These are phyloP conservation scores for Marmota monax DNA, from an alignment of 2,113 vertebrate species.

Conservation along the genomic window DNA sequence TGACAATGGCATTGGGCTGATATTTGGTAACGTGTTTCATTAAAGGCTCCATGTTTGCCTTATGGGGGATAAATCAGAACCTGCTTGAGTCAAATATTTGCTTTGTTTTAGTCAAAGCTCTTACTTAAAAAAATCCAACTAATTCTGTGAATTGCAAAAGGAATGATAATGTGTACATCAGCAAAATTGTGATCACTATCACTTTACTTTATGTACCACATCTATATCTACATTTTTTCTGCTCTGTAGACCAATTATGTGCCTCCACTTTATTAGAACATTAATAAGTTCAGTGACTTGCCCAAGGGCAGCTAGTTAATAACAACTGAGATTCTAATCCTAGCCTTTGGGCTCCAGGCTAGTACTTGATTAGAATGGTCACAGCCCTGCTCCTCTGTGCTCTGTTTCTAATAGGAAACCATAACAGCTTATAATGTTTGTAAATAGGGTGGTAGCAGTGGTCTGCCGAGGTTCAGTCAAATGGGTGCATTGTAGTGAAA, in stretches of 20 bases:
- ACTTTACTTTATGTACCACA: not conserved
- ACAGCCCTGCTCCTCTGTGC: not conserved
- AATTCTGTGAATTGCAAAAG: slow-evolving; percentile 32
- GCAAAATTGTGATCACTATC: slow-evolving; percentile 13
- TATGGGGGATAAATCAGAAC: slow-evolving; percentile 2
- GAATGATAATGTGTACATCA: slow-evolving; percentile 2
- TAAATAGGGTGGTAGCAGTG: not conserved
- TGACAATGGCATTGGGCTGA: not conserved
- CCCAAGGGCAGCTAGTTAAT: not conserved
- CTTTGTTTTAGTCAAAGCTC: slow-evolving; percentile 34
- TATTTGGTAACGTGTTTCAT: slow-evolving; percentile 35
- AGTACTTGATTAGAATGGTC: slow-evolving; percentile 13
- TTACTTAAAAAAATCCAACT: not conserved
- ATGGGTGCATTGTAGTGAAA: not conserved
- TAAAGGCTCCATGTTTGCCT: slow-evolving; percentile 14
- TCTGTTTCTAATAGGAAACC: not conserved
- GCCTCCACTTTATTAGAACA: slow-evolving; percentile 27
- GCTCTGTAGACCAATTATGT: not conserved
- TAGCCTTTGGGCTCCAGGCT: slow-evolving; percentile 28
- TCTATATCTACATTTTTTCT: not conserved
- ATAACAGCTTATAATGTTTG: not conserved
- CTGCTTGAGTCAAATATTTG: not conserved
- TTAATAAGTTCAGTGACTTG: slow-evolving; percentile 44
- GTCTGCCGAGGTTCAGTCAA: not conserved
- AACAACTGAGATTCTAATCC: slow-evolving; percentile 27